These are phyloP conservation scores for Octodon degus DNA, from an alignment of 2,113 vertebrate species.

Conservation along the genomic window DNA sequence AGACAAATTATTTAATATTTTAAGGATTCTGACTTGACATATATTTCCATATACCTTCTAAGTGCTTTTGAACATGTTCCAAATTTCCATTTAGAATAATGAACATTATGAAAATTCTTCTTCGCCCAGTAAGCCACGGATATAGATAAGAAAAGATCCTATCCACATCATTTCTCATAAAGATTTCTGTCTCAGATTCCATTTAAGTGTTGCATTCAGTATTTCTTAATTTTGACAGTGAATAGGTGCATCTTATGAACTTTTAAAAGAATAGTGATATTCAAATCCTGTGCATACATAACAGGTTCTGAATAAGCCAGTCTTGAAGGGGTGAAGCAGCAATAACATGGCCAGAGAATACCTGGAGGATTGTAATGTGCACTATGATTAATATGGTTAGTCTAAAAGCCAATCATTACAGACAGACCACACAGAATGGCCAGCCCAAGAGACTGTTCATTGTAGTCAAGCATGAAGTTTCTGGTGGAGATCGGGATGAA, in stretches of 20 bases:
- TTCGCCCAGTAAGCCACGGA: constrained; percentile 8
- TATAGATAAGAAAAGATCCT: background rate
- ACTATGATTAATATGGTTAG: background rate
- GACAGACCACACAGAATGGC: background rate
- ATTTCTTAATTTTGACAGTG: background rate
- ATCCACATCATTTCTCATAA: background rate
- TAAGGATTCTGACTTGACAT: constrained; percentile 63
- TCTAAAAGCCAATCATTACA: background rate
- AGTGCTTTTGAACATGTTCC: constrained; percentile 54
- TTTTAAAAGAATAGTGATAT: constrained; percentile 9
- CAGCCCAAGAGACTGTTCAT: background rate
- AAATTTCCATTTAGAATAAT: constrained; percentile 68
- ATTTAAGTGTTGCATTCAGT: background rate
- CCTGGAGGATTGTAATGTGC: background rate
- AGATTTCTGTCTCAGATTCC: background rate
- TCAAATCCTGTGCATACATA: background rate
- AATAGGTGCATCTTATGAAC: background rate
- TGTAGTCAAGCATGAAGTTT: background rate
- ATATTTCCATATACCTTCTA: constrained; percentile 54
- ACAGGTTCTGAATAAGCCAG: background rate
- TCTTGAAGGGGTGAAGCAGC: background rate
- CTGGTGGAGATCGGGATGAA: background rate
- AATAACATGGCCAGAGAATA: background rate
- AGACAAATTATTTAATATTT: constrained; percentile 70
- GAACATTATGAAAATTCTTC: constrained; percentile 1